Evolutionary conservation across 2,888 invertebrate genomes (phyloP).

Genomic region (Chymomyza procnemis): DNA sequence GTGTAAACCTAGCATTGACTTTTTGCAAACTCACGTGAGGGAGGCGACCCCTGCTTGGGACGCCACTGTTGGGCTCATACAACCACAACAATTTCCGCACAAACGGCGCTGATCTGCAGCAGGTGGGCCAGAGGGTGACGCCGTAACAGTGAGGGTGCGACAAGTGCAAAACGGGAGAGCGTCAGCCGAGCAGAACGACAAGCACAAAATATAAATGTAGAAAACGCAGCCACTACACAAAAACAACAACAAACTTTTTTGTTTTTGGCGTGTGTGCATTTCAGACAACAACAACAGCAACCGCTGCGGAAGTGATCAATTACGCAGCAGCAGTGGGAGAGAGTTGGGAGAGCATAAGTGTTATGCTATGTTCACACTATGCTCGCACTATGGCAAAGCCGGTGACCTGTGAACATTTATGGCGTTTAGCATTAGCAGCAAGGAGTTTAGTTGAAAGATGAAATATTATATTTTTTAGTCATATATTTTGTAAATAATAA

Average conservation of each 20-base stretch:
- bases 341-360: background rate
- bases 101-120: slow-evolving; percentile 16
- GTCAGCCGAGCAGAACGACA: slow-evolving; percentile 39
- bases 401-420: too few relatives aligned
- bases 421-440: too few relatives aligned
- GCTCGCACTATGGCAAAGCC: too few relatives aligned
- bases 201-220: background rate
- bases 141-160: background rate
- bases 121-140: background rate
- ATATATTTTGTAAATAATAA: too few relatives aligned
- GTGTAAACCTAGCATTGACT: too few relatives aligned
- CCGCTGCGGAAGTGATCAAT: slow-evolving; percentile 17
- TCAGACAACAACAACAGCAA: background rate
- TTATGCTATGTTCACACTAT: background rate
- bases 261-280: background rate
- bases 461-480: too few relatives aligned
- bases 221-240: slow-evolving; percentile 16
- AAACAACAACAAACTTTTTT: background rate
- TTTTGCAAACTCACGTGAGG: too few relatives aligned
- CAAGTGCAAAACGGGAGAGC: slow-evolving; percentile 15
- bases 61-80: background rate
- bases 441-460: too few relatives aligned
- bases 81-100: slow-evolving; percentile 45
- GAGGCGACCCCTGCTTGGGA: too few relatives aligned
- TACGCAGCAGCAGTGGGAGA: slow-evolving; percentile 1